Conservation (phyloP, 2,888 invertebrate genomes). For the Agapostemon virescens region DNA sequence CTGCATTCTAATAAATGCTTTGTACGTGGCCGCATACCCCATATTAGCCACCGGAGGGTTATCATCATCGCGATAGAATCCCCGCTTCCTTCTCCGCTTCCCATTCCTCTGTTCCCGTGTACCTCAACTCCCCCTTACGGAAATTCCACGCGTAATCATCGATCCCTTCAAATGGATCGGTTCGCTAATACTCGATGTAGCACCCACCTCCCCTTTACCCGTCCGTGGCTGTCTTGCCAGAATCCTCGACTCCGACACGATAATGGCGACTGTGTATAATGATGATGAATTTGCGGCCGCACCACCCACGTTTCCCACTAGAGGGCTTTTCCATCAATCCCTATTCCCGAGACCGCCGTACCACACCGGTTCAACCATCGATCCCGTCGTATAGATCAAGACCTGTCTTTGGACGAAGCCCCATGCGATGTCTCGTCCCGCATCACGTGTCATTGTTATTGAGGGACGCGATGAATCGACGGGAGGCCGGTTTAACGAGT, state of each 20-base stretch:
- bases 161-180: conserved; percentile 20
- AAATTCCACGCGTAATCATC: conserved; percentile 22
- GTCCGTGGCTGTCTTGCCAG: conserved; percentile 14
- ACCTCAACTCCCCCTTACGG: not conserved
- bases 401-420: conserved; percentile 1
- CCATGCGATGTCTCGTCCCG: conserved; percentile 3
- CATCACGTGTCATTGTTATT: conserved; percentile 10
- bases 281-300: conserved; percentile 18
- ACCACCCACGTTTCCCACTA: conserved; percentile 12
- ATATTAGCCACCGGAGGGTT: conserved; percentile 1
- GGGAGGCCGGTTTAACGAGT: not conserved
- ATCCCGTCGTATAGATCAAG: conserved; percentile 20
- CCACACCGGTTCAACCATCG: not conserved
- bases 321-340: conserved; percentile 37
- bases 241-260: conserved; percentile 11
- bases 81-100: not conserved
- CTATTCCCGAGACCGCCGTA: not conserved
- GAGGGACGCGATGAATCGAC: not conserved
- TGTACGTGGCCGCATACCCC: not conserved
- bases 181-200: conserved; percentile 11
- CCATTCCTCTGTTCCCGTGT: too few species aligned
- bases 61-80: conserved; percentile 6
- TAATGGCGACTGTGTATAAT: conserved; percentile 19
- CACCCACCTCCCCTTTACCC: not conserved
- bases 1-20: conserved; percentile 40